Base-by-base conservation (phyloP, 1,140 invertebrate genomes). In the Alviniconcha marisindica region DNA sequence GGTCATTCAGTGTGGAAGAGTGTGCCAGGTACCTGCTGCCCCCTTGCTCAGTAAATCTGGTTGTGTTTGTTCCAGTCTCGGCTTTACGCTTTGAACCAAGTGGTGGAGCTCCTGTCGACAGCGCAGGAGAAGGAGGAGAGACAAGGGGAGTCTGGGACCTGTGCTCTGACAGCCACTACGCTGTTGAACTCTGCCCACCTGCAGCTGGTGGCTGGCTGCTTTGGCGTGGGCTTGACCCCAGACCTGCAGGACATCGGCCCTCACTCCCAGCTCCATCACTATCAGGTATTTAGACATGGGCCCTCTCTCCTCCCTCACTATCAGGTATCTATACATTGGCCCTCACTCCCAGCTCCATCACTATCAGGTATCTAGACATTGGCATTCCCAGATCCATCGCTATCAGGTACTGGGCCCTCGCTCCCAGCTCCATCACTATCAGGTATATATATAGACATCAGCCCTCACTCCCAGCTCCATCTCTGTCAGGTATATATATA, bases 131-230 rank as follows among this genome's bases (percentile, higher is more conserved):
- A 87, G 81, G 69, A 71, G 21, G 73, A 80, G 28, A 84, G 83
- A 7, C 38, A 85, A 80, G 73, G 36, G 7, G 44, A 66, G 83
- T 80, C 54, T 42, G 31, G 63, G 36, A 56, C 81, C 56, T 54
- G 83, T 14, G 83, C 71, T 38, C 77, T 77, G 31, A 84, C 90
- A 1, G 86, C 87, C 0, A 91, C 88, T 42, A 93, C 88, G 36
- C 84, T 93, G 77, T 83, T 94, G 0, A 89, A 89, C 76, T 92
- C 93, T 78, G 94, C 95, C 21, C 94, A 95, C 85, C 93, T 95
- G 51, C 94, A 95, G 89, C 90, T 95, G 2, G 88, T 96, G 42
- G 93, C 94, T 79, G 95, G 95, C 21, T 95, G 94, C 90, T 96
- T 95, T 90, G 94, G 94, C 33, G 91, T 95, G 36, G 56, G 78